Conservation (phyloP, 2,888 invertebrate genomes). For the Metalampra italica region DNA sequence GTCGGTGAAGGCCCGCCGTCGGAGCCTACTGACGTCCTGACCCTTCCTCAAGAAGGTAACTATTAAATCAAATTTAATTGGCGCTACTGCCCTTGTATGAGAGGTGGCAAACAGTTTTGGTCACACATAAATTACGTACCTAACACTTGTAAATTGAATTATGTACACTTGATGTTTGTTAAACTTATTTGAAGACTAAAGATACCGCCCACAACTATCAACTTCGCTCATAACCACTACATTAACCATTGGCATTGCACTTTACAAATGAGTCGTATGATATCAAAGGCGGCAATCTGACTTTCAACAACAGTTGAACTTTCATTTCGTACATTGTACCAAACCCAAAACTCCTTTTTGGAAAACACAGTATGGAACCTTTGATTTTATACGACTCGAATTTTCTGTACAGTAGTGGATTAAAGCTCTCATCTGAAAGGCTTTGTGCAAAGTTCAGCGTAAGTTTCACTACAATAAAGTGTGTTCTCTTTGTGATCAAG, state of each 20-base stretch:
- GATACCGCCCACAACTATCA: not conserved
- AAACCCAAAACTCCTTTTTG: too few species aligned
- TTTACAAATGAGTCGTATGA: conserved; percentile 10
- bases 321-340: too few species aligned
- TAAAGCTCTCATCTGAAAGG: conserved; percentile 4
- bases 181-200: not conserved
- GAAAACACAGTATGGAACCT: too few species aligned
- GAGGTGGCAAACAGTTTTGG: not conserved
- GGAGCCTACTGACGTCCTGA: conserved; percentile 91
- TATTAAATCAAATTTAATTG: not conserved
- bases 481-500: conserved; percentile 69
- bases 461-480: conserved; percentile 34
- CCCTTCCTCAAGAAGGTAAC: conserved; percentile 97
- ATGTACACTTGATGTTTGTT: not conserved
- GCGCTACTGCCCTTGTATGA: conserved; percentile 21
- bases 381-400: too few species aligned
- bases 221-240: conserved; percentile 14
- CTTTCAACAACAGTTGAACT: too few species aligned
- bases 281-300: too few species aligned
- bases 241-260: conserved; percentile 12
- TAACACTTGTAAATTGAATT: not conserved
- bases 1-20: conserved; percentile 97
- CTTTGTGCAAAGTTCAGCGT: conserved; percentile 8
- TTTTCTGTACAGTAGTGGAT: conserved; percentile 9
- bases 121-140: not conserved